phyloP scores from a whole-genome alignment of 1,140 invertebrate species.

The Drosophila pandora region DNA sequence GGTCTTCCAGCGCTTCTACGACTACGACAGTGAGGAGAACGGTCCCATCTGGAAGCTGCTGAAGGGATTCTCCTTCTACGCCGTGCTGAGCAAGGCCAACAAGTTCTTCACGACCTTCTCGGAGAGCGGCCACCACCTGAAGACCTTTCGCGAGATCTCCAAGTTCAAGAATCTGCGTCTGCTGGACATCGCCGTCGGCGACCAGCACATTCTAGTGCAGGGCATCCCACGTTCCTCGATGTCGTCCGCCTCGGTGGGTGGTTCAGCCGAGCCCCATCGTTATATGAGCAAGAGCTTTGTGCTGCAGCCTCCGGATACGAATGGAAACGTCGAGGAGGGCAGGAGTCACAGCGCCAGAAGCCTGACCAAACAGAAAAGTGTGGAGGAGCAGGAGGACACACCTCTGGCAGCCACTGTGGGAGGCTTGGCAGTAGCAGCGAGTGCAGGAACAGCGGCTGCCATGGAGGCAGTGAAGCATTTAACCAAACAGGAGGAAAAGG shows the following conservation, averaged over 20 bases:
- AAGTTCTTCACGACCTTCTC: constrained; percentile 83
- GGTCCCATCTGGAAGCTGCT: constrained; percentile 82
- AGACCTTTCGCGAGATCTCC: constrained; percentile 83
- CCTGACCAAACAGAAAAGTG: constrained; percentile 46
- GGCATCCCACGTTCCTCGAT: constrained; percentile 71
- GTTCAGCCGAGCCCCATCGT: constrained; percentile 50
- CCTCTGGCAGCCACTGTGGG: constrained; percentile 24
- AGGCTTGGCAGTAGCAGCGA: constrained; percentile 24
- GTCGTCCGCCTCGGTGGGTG: constrained; percentile 49
- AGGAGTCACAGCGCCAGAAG: constrained; percentile 54
- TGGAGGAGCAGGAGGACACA: constrained; percentile 42
- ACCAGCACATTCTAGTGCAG: constrained; percentile 81
- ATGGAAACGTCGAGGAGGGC: constrained; percentile 44
- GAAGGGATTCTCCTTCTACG: constrained; percentile 77
- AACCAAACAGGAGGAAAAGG: constrained; percentile 23
- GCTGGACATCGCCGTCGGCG: constrained; percentile 78
- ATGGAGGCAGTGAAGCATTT: constrained; percentile 64
- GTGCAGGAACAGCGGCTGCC: constrained; percentile 49
- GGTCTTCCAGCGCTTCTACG: constrained; percentile 80
- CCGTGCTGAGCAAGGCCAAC: constrained; percentile 78
- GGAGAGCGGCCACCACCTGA: constrained; percentile 81
- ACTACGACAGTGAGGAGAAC: constrained; percentile 82
- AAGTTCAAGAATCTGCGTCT: constrained; percentile 80
- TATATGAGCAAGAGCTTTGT: constrained; percentile 64
- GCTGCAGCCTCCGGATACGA: constrained; percentile 48